A percentile compares a stretch with the other conserved stretches of the same genome.
phyloP scores from a whole-genome alignment of 2,888 invertebrate genomes.

The Dysmachus trigonus region DNA sequence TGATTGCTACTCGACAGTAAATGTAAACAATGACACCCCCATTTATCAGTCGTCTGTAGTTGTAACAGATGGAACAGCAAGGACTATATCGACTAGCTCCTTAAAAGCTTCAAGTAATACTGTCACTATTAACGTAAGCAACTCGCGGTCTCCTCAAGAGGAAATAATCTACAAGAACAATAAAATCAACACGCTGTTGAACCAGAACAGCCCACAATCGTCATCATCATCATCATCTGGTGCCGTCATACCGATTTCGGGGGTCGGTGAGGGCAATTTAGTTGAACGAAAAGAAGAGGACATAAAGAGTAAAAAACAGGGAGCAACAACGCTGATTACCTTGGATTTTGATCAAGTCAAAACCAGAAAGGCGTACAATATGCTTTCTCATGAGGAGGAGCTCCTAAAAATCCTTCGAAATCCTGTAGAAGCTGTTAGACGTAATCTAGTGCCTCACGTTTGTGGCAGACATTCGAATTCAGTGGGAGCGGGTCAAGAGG shows the following conservation, averaged over 20 bases:
- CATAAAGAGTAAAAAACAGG: conserved; percentile 54
- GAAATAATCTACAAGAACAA: conserved; percentile 61
- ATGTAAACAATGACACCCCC: conserved; percentile 74
- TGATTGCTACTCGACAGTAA: conserved; percentile 80
- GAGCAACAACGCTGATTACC: conserved; percentile 61
- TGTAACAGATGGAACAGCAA: conserved; percentile 68
- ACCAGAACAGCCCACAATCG: conserved; percentile 51
- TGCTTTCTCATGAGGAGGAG: conserved; percentile 63
- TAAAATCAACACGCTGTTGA: conserved; percentile 60
- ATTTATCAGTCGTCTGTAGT: conserved; percentile 79
- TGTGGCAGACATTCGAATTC: conserved; percentile 68
- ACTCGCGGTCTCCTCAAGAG: conserved; percentile 55
- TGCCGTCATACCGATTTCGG: conserved; percentile 64
- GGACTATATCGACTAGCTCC: conserved; percentile 53
- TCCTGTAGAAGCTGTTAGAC: conserved; percentile 79
- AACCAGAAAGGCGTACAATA: conserved; percentile 49
- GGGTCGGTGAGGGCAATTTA: neutral
- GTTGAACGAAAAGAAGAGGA: conserved; percentile 48
- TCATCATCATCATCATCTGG: no score
- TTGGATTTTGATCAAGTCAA: conserved; percentile 59
- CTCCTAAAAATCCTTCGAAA: conserved; percentile 71
- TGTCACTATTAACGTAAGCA: conserved; percentile 70
- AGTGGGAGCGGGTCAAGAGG: neutral
- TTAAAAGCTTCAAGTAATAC: conserved; percentile 64
- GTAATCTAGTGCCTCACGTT: conserved; percentile 79